phyloP scores from a whole-genome alignment of 2,888 invertebrate species.

The Eupelmus urozonus region DNA sequence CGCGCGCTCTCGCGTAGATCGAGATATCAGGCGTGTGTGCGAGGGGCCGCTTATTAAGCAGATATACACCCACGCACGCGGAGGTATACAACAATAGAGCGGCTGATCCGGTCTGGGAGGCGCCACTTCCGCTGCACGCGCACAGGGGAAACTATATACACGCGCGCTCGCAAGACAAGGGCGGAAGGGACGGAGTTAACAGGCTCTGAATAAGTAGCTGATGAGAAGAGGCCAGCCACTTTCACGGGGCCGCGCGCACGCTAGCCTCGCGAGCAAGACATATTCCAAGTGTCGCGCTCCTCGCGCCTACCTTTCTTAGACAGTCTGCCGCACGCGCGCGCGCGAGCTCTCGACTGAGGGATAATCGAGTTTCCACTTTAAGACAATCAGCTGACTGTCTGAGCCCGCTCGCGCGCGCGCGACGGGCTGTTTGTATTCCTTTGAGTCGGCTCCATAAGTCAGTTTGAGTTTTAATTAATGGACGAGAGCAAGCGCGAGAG shows the following conservation, averaged over 20 bases:
- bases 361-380: conserved; percentile 18
- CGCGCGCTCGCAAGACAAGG: too few species aligned
- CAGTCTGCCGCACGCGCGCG: not conserved
- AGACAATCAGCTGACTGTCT: conserved; percentile 3
- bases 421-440: conserved; percentile 23
- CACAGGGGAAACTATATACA: too few species aligned
- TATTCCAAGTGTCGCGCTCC: conserved; percentile 43
- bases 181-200: conserved; percentile 64
- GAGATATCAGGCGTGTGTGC: too few species aligned
- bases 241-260: conserved; percentile 65
- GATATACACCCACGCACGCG: too few species aligned
- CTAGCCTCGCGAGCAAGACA: conserved; percentile 55
- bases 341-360: not conserved
- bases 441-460: conserved; percentile 18
- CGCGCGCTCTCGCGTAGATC: not conserved
- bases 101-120: not conserved
- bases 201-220: conserved; percentile 69
- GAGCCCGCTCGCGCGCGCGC: too few species aligned
- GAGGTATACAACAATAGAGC: too few species aligned
- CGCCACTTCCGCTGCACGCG: not conserved
- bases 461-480: conserved; percentile 29
- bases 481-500: not conserved
- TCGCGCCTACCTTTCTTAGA: not conserved
- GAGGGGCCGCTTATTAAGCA: too few species aligned
- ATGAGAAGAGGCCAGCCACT: conserved; percentile 65